Conservation (phyloP, 2,797 vertebrate genomes). For the Propithecus perrieri region DNA sequence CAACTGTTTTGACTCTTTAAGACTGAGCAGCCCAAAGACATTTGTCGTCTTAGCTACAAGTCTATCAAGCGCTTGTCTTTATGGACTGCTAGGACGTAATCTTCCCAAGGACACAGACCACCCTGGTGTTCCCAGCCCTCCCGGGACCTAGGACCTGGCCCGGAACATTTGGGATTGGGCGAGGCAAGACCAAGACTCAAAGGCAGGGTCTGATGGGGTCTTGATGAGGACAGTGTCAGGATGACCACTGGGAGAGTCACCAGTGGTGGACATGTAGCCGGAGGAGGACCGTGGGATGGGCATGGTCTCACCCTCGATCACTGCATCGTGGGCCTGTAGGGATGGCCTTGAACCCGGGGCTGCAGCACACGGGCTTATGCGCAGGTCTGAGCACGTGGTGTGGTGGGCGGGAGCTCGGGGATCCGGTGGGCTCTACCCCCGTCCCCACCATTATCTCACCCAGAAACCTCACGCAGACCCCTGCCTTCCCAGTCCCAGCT, state of each 20-base stretch:
- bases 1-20: too few species aligned
- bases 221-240: rapidly evolving
- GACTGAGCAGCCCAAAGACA: neutral
- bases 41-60: too few species aligned
- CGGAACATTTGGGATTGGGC: rapidly evolving
- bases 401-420: neutral
- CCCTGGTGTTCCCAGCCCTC: neutral
- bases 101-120: neutral
- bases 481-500: too few species aligned
- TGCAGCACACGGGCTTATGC: rapidly evolving
- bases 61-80: neutral
- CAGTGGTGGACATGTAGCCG: rapidly evolving
- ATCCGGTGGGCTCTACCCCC: neutral
- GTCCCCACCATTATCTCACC: too few species aligned
- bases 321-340: neutral
- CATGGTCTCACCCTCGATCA: rapidly evolving
- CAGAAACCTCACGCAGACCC: neutral
- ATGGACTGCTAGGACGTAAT: neutral
- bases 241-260: neutral
- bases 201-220: neutral
- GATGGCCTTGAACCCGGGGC: neutral
- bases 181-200: too few species aligned
- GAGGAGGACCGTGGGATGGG: rapidly evolving
- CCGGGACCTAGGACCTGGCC: neutral
- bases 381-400: neutral